Conservation (phyloP, 1,140 invertebrate species). For the Pseudomyrmex concolor region DNA sequence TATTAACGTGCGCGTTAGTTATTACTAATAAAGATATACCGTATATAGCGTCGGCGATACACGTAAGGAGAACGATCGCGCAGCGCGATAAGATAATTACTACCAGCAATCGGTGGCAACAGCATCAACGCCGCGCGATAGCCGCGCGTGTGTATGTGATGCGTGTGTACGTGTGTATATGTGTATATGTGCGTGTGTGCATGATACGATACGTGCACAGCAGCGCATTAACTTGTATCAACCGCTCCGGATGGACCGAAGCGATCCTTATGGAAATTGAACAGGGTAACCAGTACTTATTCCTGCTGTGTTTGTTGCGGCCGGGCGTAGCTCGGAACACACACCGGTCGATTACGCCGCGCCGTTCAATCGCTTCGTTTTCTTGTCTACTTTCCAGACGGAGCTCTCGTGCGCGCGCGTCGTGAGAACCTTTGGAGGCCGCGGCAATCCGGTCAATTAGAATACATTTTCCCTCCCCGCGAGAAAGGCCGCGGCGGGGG, state of each 20-base stretch:
- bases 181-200: background rate
- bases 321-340: constrained; percentile 28
- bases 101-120: constrained; percentile 45
- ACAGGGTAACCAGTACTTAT: constrained; percentile 37
- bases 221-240: constrained; percentile 39
- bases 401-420: background rate
- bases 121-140: background rate
- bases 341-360: constrained; percentile 30
- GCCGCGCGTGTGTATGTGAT: background rate
- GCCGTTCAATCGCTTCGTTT: constrained; percentile 5
- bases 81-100: constrained; percentile 54
- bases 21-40: constrained; percentile 56
- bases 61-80: constrained; percentile 37
- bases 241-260: constrained; percentile 34
- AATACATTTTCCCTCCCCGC: constrained; percentile 1
- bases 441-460: constrained; percentile 28
- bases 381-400: constrained; percentile 6
- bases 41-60: background rate
- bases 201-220: background rate
- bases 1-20: constrained; percentile 56
- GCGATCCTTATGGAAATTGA: constrained; percentile 55
- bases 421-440: constrained; percentile 21
- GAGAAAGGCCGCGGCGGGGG: background rate
- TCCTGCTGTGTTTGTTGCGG: constrained; percentile 7
- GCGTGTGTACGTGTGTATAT: background rate